Evolutionary conservation across 2,113 vertebrate genomes (phyloP).

Genomic region (Ageneiosus marmoratus): DNA sequence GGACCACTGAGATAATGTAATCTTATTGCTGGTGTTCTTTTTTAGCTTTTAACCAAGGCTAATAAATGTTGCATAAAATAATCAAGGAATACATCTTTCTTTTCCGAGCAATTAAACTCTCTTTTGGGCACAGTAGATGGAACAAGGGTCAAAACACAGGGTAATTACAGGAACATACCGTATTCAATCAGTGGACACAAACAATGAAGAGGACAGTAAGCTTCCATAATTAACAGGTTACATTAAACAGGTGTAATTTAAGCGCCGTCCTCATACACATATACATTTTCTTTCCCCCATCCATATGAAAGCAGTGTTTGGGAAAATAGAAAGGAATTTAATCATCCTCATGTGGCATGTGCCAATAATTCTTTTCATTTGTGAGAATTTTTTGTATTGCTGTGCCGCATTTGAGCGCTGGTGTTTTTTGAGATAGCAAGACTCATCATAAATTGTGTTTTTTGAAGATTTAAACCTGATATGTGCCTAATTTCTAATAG

Average conservation of each 20-base stretch:
- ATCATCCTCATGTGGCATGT: neutral
- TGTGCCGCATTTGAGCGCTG: neutral
- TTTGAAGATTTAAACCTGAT: neutral
- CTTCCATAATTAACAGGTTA: constrained; percentile 33
- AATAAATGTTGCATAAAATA: constrained; percentile 56
- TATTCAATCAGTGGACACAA: constrained; percentile 48
- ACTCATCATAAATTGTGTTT: neutral
- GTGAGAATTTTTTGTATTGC: neutral
- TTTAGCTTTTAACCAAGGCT: constrained; percentile 42
- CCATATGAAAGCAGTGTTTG: too few relatives aligned
- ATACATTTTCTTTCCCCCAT: neutral
- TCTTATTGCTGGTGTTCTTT: constrained; percentile 40
- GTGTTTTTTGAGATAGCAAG: neutral
- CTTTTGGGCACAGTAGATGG: constrained; percentile 47
- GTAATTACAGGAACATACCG: constrained; percentile 43
- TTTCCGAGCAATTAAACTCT: constrained; percentile 56
- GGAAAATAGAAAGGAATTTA: too few relatives aligned
- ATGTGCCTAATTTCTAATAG: neutral
- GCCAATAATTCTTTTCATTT: neutral
- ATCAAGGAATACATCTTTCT: constrained; percentile 53
- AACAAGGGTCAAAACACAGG: constrained; percentile 41
- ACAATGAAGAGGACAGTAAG: constrained; percentile 29
- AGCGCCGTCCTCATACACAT: too few relatives aligned
- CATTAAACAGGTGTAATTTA: constrained; percentile 33
- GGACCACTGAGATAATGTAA: constrained; percentile 25